Evolutionary conservation across 1,140 invertebrate genomes (phyloP), one percentile per base, ranked within the genome.

Genomic region (Drosophila willistoni): DNA sequence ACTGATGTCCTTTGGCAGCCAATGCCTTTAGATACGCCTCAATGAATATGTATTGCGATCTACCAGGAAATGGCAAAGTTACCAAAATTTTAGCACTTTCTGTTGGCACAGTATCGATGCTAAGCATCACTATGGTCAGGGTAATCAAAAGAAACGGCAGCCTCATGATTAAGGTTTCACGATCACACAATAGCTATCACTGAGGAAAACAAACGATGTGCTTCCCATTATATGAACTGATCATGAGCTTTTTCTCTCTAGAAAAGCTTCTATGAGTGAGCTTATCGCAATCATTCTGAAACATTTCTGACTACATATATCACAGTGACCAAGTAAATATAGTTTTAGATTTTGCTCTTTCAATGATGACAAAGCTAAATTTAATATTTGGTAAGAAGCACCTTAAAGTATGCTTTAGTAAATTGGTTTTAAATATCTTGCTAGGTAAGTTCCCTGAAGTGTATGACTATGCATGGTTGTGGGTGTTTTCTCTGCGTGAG

Each of bases 11-110:
- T 19, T 82, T 90, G 0, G 61, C 79, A 0, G 93, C 94, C 14
- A 95, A 71, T 2, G 90, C 93, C 64, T 93, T 93, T 64, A 94
- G 83, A 19, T 94, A 71, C 0, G 83, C 74, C 19, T 93, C 92
- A 33, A 93, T 93, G 56, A 94, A 92, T 12, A 93, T 92, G 44
- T 93, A 94, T 72, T 95, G 95, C 54, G 94, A 95, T 65, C 93
- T 93, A 0, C 87, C 93, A 2, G 92, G 85, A 56, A 93, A 87
- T 0, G 93, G 90, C 60, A 94, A 93, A 0, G 94, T 69, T 0
- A 91, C 93, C 68, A 91, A 68, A 12, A 91, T 86, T 59, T 90
- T 91, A 1, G 77, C 80, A 14, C 81, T 34, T 14, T 83, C 51
- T 1, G 67, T 64, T 25, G 51, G 54, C 4, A 60, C 72, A 39